These are phyloP conservation scores for Paedocypris sp. DNA, from an alignment of 2,113 vertebrate species.

Conservation along the genomic window DNA sequence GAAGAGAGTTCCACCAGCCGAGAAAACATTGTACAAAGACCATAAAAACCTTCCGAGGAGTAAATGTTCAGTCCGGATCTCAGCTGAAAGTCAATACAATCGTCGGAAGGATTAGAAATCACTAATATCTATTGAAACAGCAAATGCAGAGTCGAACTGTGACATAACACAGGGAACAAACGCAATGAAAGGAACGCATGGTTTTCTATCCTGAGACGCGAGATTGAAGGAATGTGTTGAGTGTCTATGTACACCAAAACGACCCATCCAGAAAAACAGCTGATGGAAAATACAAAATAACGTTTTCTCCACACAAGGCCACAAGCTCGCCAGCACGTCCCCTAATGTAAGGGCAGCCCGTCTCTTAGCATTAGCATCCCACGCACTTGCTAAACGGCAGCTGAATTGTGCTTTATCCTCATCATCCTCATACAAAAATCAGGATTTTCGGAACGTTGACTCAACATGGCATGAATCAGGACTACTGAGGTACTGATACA, in stretches of 20 bases:
- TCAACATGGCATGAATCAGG: constrained; percentile 7
- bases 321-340: constrained; percentile 10
- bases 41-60: constrained; percentile 56
- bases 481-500: constrained; percentile 28
- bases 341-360: constrained; percentile 17
- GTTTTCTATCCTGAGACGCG: not conserved
- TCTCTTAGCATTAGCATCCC: not conserved
- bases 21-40: constrained; percentile 54
- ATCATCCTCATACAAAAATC: too few relatives aligned
- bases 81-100: constrained; percentile 25
- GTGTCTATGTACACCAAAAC: not conserved
- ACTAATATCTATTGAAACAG: too few relatives aligned
- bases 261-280: not conserved
- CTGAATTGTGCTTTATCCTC: constrained; percentile 15
- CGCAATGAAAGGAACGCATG: not conserved
- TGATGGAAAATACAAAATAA: not conserved
- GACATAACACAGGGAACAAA: not conserved
- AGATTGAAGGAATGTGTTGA: constrained; percentile 3
- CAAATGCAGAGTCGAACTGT: too few relatives aligned
- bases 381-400: not conserved
- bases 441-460: not conserved
- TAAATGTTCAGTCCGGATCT: constrained; percentile 31
- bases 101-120: constrained; percentile 31
- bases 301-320: constrained; percentile 5
- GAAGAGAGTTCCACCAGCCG: constrained; percentile 52